Evolutionary conservation across 2,888 invertebrate species (phyloP), one percentile per base, ranked within the genome.

Genomic region (Catocala sponsa): DNA sequence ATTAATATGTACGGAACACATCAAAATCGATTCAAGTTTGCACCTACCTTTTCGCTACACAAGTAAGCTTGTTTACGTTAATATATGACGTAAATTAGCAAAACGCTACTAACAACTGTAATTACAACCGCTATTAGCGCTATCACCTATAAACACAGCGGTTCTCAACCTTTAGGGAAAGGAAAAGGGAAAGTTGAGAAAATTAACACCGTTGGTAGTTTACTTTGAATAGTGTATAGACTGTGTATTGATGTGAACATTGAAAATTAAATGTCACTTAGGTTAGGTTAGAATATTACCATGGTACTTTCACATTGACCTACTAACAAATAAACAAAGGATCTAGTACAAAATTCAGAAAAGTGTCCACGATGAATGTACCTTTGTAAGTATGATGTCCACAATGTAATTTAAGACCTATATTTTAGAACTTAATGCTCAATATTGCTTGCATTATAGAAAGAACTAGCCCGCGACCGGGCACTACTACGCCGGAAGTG

Each of bases 71-170:
- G 70, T 72, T 74, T 62, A 61, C 51, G 54, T 46, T 60, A 67
- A 74, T 67, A 70, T 74, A 65, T 67, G 51, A 70, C 55, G 12
- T n/a, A 47, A 70, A 77, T 77, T 74, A 76, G 70, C 63, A 64
- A 77, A 78, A 72, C 56, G 60, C 55, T 64, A 57, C 70, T 70
- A 77, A 74, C 65, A 58, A 64, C 66, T 54, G 70, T 68, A 78
- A 78, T 78, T 78, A 70, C 73, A 59, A 32, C 35, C 4, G 49
- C 42, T 55, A 68, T 63, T 67, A 67, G 53, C 55, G 60, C 59
- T 63, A 65, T 72, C 61, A 57, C 56, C 65, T 62, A 64, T 67
- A 63, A 63, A 44, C 38, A 55, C 67, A 70, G 66, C 42, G 69
- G 58, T 61, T 56, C 72, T 71, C 73, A 77, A 78, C 63, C 65